Conservation (phyloP, 2,888 invertebrate species). For the Caenorhabditis doughertyi region DNA sequence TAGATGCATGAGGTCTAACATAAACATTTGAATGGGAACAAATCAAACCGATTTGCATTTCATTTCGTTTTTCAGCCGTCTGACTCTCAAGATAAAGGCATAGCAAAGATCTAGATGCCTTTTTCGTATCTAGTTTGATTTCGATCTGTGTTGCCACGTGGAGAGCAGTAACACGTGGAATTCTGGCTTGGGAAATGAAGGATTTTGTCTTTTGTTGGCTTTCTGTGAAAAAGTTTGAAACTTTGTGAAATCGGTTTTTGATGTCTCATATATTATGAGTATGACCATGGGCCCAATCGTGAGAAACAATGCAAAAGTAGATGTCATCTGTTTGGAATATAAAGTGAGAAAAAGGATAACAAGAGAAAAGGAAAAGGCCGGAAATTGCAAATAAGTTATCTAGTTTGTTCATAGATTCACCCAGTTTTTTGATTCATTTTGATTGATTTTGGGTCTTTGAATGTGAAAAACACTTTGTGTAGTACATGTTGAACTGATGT, state of each 20-base stretch:
- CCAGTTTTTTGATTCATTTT: not conserved
- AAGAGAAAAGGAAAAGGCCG: not conserved
- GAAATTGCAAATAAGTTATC: slow-evolving; percentile 15
- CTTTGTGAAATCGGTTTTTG: slow-evolving; percentile 30
- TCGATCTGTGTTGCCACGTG: not conserved
- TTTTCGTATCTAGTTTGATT: not conserved
- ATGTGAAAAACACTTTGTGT: no score
- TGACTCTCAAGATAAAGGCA: slow-evolving; percentile 10
- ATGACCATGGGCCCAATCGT: slow-evolving; percentile 23
- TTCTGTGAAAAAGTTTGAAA: slow-evolving; percentile 17
- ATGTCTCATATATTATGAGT: slow-evolving; percentile 51
- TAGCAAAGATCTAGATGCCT: not conserved
- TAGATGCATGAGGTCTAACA: slow-evolving; percentile 9
- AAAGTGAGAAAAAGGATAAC: slow-evolving; percentile 17
- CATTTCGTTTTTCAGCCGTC: slow-evolving; percentile 36
- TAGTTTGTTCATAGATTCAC: not conserved
- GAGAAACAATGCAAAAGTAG: slow-evolving; percentile 37
- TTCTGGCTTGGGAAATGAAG: not conserved
- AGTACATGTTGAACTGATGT: no score
- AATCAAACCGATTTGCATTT: slow-evolving; percentile 51
- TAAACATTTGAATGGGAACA: slow-evolving; percentile 28
- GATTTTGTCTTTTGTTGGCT: slow-evolving; percentile 3
- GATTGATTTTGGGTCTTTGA: not conserved
- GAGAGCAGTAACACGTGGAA: not conserved
- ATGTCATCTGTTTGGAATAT: slow-evolving; percentile 22